Base-by-base conservation (phyloP, 2,113 vertebrate genomes). In the Rhynchomys soricoides region DNA sequence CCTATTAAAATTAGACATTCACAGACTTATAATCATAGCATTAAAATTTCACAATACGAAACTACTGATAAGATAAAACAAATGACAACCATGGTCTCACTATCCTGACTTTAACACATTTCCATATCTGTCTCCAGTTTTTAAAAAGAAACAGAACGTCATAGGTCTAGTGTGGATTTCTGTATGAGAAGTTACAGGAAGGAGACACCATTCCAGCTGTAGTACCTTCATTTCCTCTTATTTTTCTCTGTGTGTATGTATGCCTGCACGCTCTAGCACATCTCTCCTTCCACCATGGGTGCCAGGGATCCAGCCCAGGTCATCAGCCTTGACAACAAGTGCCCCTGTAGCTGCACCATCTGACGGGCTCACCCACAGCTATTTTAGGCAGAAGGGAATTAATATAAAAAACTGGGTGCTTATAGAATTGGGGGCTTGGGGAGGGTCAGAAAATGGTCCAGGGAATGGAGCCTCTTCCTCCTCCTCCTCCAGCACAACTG, bases 21-120 rank as follows among this genome's bases (percentile, higher is more conserved):
- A 57, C 12, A 59, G 13, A 81, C 93, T 77, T 94, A 5, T 52
- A 79, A 77, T 91, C 50, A 94, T 92, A 92, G 48, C 22, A 88
- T 88, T 62, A 86, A 90, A 82, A 24, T 37, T 79, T 90, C 95
- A 78, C 85, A 77, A 31, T 86, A 90, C 89, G 70, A 96, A 71
- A 88, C 31, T 74, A 64, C 88, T 37, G 91, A 17, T 93, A 91
- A 86, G 45, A 77, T 40, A 95, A 8, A 79, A 52, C 34, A 94
- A 94, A 71, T 43, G 90, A 77, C 17, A 93, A 70, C 66, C 50
- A 75, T 50, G 22, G 77, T 73, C 29, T 66, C 0, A 52, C 50
- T 77, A 90, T 70, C 55, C 83, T 77, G 66, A 66, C 90, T 93
- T 95, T 94, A 92, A 59, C 40, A 31, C 86, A 64, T 15, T 86